These are phyloP conservation scores for Phytoseiulus persimilis DNA, from an alignment of 2,888 invertebrate genomes.

Conservation along the genomic window DNA sequence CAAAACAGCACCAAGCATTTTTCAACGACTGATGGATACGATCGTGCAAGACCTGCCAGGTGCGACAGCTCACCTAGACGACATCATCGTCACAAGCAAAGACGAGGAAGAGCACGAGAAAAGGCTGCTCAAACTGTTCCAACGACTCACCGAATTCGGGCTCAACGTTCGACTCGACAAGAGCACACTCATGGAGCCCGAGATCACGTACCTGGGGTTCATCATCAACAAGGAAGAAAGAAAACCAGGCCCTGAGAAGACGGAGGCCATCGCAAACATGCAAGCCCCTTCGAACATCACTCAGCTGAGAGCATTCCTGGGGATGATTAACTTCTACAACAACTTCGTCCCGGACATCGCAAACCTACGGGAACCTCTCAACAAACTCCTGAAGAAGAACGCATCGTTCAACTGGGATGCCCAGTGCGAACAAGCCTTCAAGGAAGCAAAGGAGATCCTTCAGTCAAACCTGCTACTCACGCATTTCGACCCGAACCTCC, in stretches of 20 bases:
- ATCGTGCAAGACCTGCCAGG: too few species aligned
- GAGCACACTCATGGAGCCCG: background rate
- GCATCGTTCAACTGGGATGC: too few species aligned
- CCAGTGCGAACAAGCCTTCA: constrained; percentile 44
- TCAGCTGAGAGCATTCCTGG: constrained; percentile 46
- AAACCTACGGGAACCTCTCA: constrained; percentile 45
- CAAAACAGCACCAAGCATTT: constrained; percentile 48
- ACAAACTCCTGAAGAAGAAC: constrained; percentile 41
- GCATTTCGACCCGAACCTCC: constrained; percentile 47
- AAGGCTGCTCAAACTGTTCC: too few species aligned
- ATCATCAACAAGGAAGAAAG: background rate
- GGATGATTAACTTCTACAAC: constrained; percentile 47
- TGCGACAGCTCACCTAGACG: too few species aligned
- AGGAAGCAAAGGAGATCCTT: constrained; percentile 45
- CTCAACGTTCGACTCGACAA: too few species aligned
- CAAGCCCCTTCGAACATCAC: constrained; percentile 45
- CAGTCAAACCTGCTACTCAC: constrained; percentile 45
- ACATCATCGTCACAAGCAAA: too few species aligned
- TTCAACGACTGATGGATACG: constrained; percentile 49
- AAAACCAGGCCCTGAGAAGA: constrained; percentile 44
- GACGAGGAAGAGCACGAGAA: too few species aligned
- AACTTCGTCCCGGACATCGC: constrained; percentile 46
- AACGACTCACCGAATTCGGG: too few species aligned
- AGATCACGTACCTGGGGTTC: background rate
- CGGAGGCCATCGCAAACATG: constrained; percentile 45